Evolutionary conservation across 2,888 invertebrate genomes (phyloP).

Genomic region (Epiblema foenella): DNA sequence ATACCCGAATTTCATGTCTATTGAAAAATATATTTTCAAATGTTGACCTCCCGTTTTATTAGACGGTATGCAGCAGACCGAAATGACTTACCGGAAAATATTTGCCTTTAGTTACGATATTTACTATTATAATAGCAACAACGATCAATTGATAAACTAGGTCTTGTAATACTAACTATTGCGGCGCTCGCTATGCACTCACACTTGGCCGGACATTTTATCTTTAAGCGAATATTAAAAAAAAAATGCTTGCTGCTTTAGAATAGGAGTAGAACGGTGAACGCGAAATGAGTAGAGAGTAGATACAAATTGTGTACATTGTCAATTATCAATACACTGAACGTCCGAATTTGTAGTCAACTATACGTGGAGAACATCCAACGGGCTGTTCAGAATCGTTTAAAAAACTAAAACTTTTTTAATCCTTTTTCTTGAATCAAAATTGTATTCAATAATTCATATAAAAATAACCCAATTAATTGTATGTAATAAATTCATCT

Average conservation of each 20-base stretch:
- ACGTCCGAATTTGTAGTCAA: background rate
- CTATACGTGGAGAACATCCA: background rate
- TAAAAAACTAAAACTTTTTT: no score
- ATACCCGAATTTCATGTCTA: constrained; percentile 25
- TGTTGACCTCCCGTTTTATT: constrained; percentile 32
- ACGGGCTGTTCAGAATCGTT: no score
- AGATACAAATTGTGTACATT: background rate
- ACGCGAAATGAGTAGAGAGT: background rate
- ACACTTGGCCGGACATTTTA: no score
- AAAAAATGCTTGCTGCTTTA: no score
- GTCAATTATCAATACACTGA: background rate
- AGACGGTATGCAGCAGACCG: constrained; percentile 1
- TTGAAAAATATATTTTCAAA: constrained; percentile 35
- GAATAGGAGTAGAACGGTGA: no score
- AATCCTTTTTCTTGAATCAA: no score
- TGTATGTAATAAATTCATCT: no score
- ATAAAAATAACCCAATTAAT: no score
- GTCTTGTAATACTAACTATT: no score
- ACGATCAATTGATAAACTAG: background rate
- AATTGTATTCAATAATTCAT: no score
- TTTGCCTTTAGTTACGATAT: background rate
- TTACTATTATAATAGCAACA: background rate
- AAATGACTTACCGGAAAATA: constrained; percentile 8
- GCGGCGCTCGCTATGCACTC: no score
- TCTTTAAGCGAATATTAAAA: no score